Evolutionary conservation across 2,888 invertebrate species (phyloP).

Genomic region (Eupithecia dodoneata): DNA sequence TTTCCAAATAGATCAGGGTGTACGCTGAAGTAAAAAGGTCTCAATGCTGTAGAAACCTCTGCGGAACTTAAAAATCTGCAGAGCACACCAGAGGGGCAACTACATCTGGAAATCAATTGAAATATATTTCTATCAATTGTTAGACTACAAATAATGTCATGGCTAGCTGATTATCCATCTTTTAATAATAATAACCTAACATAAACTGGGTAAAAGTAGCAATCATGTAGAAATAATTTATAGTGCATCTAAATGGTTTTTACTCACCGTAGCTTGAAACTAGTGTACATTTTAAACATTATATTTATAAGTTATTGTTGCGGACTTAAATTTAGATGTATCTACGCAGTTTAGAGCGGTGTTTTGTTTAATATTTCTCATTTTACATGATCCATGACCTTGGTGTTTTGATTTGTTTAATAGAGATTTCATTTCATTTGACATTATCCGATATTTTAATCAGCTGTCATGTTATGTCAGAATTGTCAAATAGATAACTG

Average conservation of each 20-base stretch:
- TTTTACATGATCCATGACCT: conserved; percentile 37
- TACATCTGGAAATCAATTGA: conserved; percentile 48
- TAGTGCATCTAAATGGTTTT: background rate
- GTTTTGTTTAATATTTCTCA: conserved; percentile 28
- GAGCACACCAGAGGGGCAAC: conserved; percentile 57
- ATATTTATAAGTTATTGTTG: background rate
- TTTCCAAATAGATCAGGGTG: conserved; percentile 98
- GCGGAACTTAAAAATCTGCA: conserved; percentile 86
- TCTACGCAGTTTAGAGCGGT: conserved; percentile 47
- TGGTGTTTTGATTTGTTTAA: conserved; percentile 26
- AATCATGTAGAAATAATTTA: background rate
- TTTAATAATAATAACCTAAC: background rate
- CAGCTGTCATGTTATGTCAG: background rate
- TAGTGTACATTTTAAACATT: conserved; percentile 68
- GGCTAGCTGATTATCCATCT: background rate
- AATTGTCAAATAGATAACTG: background rate
- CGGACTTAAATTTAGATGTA: conserved; percentile 29
- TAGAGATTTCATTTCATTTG: background rate
- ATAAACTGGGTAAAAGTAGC: background rate
- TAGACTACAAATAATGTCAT: background rate
- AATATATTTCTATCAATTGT: background rate
- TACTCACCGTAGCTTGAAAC: conserved; percentile 70
- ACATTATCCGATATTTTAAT: background rate
- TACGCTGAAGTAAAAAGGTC: conserved; percentile 97
- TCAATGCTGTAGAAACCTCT: conserved; percentile 94